phyloP scores from a whole-genome alignment of 2,888 invertebrate species.

The Xylota sylvarum region DNA sequence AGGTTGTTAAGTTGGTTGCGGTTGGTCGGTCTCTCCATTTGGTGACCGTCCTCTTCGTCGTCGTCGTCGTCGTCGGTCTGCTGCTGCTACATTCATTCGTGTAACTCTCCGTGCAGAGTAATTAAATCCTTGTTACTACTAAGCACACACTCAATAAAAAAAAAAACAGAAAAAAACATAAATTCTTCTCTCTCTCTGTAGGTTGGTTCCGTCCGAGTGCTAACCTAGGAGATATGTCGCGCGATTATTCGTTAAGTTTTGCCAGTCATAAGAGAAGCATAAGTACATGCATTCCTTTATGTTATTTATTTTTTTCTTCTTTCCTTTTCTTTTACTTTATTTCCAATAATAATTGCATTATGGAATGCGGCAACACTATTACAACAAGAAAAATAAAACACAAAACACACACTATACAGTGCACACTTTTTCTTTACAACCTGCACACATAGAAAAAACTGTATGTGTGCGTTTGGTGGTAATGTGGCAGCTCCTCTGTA shows the following conservation, averaged over 20 bases:
- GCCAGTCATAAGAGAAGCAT: slow-evolving; percentile 61
- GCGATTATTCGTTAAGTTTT: slow-evolving; percentile 71
- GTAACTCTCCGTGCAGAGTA: slow-evolving; percentile 39
- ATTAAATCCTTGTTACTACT: slow-evolving; percentile 67
- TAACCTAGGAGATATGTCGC: slow-evolving; percentile 54
- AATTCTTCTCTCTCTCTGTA: slow-evolving; percentile 9
- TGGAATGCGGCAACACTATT: slow-evolving; percentile 76
- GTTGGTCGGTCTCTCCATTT: slow-evolving; percentile 35
- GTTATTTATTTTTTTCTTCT: no score
- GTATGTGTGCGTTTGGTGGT: slow-evolving; percentile 28
- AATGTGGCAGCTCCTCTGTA: slow-evolving; percentile 58
- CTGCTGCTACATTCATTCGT: slow-evolving; percentile 10
- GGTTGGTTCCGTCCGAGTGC: background rate
- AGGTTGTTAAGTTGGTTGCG: slow-evolving; percentile 67
- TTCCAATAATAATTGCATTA: slow-evolving; percentile 76
- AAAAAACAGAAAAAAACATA: slow-evolving; percentile 7
- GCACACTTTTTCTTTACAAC: slow-evolving; percentile 55
- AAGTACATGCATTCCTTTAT: slow-evolving; percentile 72
- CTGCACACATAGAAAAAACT: background rate
- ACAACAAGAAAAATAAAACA: slow-evolving; percentile 35
- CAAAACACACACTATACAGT: slow-evolving; percentile 35
- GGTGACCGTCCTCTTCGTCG: background rate
- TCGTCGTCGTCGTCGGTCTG: background rate
- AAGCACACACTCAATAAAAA: slow-evolving; percentile 32
- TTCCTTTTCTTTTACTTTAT: slow-evolving; percentile 56